Evolutionary conservation across 1,140 invertebrate genomes (phyloP), one percentile per base, ranked within the genome.

Genomic region (Apis cerana): DNA sequence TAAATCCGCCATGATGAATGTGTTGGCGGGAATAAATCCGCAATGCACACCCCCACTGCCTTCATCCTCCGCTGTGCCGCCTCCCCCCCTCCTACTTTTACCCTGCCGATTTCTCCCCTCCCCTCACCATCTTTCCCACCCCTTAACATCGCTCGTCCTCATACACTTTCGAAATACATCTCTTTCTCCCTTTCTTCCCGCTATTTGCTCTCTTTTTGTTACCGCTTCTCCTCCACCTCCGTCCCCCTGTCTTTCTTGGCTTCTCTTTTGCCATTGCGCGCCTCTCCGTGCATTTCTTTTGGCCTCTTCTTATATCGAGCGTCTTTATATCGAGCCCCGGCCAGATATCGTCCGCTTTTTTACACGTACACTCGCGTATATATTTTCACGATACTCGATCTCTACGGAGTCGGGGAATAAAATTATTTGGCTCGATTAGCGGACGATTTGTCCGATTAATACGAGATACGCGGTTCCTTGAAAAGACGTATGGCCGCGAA

Each of bases 1-100:
- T 94, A 94, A 94, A 94, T 94, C 93, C 93, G 93, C 93, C 93
- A 94, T 94, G 93, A 94, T 94, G 93, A 94, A 94, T 94, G 94
- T 94, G 93, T 94, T 94, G 93, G 93, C 93, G 93, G 93, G 94
- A 94, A 94, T 94, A 94, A 94, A 94, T 94, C 94, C 93, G 94
- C 93, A 94, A 94, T 94, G 94, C 92, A 94, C 92, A 94, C 93
- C 93, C 93, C 92, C 93, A 91, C 91, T 72, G 84, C 86, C 89
- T 86, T 81, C 86, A 79, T 85, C 91, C 88, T 86, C 79, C 87
- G 70, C 69, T 80, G 70, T 88, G 80, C 77, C 87, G 81, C 85
- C 81, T 77, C 71, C 83, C 67, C 85, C 74, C 75, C 83, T 84
- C 82, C 87, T 86, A 68, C 70, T 85, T 75, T 65, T 70, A 85